A percentile compares a stretch with the other conserved stretches of the same genome.
Evolutionary conservation across 2,797 vertebrate genomes (phyloP).

Genomic region (Phalanger gymnotis): DNA sequence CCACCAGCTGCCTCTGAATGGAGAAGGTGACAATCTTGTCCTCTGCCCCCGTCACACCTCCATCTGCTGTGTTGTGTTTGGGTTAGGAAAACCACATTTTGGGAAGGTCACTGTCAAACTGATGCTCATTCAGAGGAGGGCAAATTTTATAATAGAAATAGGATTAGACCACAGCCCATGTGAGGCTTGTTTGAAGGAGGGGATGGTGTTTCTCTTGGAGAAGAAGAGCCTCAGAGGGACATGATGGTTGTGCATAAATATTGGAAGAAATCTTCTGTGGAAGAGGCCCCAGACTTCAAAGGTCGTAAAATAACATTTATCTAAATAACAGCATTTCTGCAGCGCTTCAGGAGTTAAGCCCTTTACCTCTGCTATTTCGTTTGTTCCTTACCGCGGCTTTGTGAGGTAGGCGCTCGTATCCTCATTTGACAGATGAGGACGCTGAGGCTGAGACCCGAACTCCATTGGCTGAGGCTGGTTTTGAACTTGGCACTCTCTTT

Average conservation of each 20-base stretch:
- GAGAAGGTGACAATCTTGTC: no score
- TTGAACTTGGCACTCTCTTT: neutral
- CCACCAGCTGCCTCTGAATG: neutral
- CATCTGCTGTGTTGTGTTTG: no score
- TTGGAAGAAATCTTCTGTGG: neutral
- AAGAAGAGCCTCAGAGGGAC: neutral
- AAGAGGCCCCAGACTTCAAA: neutral
- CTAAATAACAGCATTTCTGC: neutral
- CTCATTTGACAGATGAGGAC: neutral
- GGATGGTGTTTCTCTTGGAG: neutral
- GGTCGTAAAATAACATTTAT: neutral
- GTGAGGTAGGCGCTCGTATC: neutral
- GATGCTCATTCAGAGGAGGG: neutral
- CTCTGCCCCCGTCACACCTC: no score
- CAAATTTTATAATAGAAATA: neutral
- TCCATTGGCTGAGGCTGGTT: neutral
- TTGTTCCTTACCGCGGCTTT: neutral
- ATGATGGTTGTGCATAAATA: neutral
- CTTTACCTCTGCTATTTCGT: neutral
- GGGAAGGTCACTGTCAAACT: neutral
- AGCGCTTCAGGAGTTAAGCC: neutral
- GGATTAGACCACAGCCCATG: rapidly evolving
- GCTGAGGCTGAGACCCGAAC: neutral
- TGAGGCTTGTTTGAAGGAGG: neutral
- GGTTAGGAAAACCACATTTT: neutral